These are phyloP conservation scores for Catharus fuscescens DNA, from an alignment of 2,113 vertebrate genomes.

Conservation along the genomic window DNA sequence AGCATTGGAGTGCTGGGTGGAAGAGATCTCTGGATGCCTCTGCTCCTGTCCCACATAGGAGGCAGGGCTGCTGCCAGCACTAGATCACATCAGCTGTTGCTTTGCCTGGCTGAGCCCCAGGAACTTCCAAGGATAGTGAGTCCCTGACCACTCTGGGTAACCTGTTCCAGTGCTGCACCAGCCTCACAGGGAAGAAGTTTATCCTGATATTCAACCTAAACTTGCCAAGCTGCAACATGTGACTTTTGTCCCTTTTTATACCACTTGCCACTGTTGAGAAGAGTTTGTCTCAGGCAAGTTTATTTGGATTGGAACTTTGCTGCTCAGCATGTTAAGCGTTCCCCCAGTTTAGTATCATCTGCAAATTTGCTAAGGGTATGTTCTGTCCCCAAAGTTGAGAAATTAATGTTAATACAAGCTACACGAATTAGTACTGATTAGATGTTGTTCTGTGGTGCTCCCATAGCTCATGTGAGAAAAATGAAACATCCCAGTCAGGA, in stretches of 20 bases:
- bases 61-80: background rate
- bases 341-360: background rate
- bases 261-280: background rate
- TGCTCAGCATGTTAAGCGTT: background rate
- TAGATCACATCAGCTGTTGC: background rate
- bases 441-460: slow-evolving; percentile 39
- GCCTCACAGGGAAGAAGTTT: background rate
- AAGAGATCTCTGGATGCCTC: background rate
- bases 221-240: background rate
- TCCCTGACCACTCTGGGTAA: background rate
- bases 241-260: background rate
- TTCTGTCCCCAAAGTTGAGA: slow-evolving; percentile 29
- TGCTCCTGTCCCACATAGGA: background rate
- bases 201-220: background rate
- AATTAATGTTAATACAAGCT: slow-evolving; percentile 57
- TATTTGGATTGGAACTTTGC: background rate
- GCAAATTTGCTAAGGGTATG: background rate
- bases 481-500: slow-evolving; percentile 52
- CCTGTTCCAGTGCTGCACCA: background rate
- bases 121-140: background rate
- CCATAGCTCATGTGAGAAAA: slow-evolving; percentile 46
- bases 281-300: background rate
- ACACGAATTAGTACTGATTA: slow-evolving; percentile 56
- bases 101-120: background rate
- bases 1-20: background rate